Conservation (phyloP, 1,140 invertebrate genomes). For the Pseudomyrmex pallidus region DNA sequence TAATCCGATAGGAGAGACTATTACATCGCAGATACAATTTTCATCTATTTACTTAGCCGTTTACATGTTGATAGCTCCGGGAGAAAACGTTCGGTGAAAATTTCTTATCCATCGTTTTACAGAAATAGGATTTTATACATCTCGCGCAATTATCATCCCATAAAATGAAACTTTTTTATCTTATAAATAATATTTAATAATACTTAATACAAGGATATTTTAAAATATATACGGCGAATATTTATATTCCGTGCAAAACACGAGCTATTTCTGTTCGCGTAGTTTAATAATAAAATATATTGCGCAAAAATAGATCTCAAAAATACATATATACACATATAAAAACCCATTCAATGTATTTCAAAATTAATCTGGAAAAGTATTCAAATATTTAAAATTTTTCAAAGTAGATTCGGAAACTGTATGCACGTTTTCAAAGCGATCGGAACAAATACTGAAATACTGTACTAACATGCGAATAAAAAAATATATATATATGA, state of each 20-base stretch:
- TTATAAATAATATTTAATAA: too few species aligned
- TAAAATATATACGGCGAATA: too few species aligned
- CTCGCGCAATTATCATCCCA: too few species aligned
- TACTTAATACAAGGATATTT: too few species aligned
- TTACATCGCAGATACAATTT: conserved; percentile 23
- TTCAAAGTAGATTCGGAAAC: background rate
- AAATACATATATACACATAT: background rate
- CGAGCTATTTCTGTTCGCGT: background rate
- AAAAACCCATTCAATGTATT: background rate
- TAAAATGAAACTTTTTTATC: too few species aligned
- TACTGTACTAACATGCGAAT: background rate
- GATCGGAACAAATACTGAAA: background rate
- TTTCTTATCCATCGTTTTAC: background rate
- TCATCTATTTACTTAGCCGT: conserved; percentile 18
- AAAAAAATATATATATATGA: background rate
- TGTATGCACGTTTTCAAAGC: background rate
- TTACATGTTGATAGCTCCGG: background rate
- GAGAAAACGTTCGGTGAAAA: background rate
- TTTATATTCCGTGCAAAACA: background rate
- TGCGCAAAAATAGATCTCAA: background rate
- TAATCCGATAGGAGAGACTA: conserved; percentile 22
- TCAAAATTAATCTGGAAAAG: background rate
- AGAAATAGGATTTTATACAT: too few species aligned
- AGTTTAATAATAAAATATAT: background rate
- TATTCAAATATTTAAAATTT: conserved; percentile 18